Conservation (phyloP, 2,888 invertebrate genomes). For the Ennomos quercinarius region DNA sequence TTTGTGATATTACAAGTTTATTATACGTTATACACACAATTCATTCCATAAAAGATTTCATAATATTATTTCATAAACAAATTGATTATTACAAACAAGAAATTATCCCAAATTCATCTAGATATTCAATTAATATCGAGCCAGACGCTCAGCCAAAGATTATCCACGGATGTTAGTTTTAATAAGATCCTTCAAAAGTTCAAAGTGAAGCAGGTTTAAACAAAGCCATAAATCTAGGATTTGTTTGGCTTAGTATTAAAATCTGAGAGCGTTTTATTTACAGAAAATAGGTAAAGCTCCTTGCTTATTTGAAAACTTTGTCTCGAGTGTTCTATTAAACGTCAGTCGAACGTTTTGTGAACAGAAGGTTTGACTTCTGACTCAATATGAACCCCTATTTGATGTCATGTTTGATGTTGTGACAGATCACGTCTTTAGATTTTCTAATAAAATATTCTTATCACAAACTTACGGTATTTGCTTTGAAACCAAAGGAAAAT, state of each 20-base stretch:
- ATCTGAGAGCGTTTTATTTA: constrained; percentile 9
- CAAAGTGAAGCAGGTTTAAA: constrained; percentile 14
- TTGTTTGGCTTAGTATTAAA: constrained; percentile 20
- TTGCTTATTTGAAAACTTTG: constrained; percentile 13
- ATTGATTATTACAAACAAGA: no score
- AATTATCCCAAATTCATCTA: background rate
- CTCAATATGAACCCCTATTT: no score
- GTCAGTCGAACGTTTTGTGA: background rate
- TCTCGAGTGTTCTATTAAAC: constrained; percentile 1
- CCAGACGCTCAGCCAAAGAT: constrained; percentile 3
- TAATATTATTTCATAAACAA: no score
- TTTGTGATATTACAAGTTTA: no score
- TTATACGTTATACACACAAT: no score
- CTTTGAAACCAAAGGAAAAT: no score
- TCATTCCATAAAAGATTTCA: no score
- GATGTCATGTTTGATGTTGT: background rate
- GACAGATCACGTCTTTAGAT: background rate
- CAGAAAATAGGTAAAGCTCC: constrained; percentile 1
- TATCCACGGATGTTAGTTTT: constrained; percentile 18
- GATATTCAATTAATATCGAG: constrained; percentile 2
- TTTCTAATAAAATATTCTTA: no score
- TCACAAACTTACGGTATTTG: no score
- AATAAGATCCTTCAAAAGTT: constrained; percentile 16
- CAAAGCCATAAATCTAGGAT: constrained; percentile 13
- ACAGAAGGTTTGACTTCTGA: no score